Conservation (phyloP, 2,888 invertebrate genomes). For the Neria commutata region DNA sequence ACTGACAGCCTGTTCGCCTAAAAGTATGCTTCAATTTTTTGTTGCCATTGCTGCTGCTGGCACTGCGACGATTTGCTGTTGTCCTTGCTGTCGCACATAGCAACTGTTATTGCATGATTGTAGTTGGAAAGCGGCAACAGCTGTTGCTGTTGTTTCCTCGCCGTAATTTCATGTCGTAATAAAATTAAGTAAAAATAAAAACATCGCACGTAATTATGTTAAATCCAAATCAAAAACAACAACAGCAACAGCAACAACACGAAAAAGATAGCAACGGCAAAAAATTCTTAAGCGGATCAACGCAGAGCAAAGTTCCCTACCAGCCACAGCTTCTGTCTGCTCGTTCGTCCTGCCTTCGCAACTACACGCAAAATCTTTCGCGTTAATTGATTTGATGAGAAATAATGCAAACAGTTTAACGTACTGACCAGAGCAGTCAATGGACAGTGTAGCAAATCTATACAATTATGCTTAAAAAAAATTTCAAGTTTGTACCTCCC, state of each 20-base stretch:
- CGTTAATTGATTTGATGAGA: slow-evolving; percentile 21
- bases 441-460: background rate
- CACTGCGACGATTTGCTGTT: background rate
- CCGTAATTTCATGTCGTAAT: background rate
- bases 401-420: slow-evolving; percentile 1
- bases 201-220: background rate
- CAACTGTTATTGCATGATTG: background rate
- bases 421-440: background rate
- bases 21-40: slow-evolving; percentile 13
- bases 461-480: no score
- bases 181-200: slow-evolving; percentile 6
- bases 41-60: background rate
- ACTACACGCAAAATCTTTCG: slow-evolving; percentile 8
- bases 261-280: no score
- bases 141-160: slow-evolving; percentile 2
- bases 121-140: slow-evolving; percentile 12
- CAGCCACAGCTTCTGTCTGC: background rate
- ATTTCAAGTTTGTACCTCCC: no score
- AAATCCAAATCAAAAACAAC: no score
- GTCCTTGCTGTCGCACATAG: background rate
- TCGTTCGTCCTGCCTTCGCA: background rate
- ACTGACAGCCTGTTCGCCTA: slow-evolving; percentile 21
- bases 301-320: no score
- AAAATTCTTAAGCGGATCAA: background rate
- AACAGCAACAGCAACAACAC: no score